phyloP scores from a whole-genome alignment of 1,140 invertebrate genomes.

The Mactra quadrangularis region DNA sequence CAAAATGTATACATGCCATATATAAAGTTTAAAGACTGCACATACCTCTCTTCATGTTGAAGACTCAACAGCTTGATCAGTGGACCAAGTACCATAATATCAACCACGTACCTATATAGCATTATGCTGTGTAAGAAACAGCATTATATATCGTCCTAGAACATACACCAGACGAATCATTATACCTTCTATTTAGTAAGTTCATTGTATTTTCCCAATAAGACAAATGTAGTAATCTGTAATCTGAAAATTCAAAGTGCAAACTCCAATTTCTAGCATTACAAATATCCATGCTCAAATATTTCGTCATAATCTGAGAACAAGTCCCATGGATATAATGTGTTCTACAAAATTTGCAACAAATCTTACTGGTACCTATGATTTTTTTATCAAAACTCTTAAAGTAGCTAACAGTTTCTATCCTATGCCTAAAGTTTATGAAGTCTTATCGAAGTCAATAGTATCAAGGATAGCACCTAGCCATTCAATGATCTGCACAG shows the following conservation, averaged over 20 bases:
- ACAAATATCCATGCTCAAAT: conserved; percentile 41
- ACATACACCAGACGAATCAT: neutral
- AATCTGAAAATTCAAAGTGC: conserved; percentile 2
- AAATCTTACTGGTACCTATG: neutral
- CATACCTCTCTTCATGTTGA: conserved; percentile 26
- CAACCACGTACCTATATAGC: conserved; percentile 33
- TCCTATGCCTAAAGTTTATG: neutral
- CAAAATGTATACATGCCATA: neutral
- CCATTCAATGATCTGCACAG: conserved; percentile 26
- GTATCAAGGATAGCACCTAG: conserved; percentile 9
- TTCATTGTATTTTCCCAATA: conserved; percentile 31
- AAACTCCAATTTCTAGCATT: conserved; percentile 16
- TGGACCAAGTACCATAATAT: conserved; percentile 16
- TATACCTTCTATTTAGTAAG: neutral
- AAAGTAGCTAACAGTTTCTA: conserved; percentile 1
- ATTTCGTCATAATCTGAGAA: conserved; percentile 27
- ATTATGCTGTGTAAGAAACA: conserved; percentile 27
- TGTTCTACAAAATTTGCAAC: conserved; percentile 21
- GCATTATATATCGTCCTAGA: conserved; percentile 9
- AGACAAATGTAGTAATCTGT: neutral
- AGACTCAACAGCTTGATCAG: neutral
- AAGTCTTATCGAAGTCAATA: neutral
- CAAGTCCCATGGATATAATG: conserved; percentile 28
- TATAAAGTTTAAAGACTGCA: conserved; percentile 1
- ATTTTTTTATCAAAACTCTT: neutral